Evolutionary conservation across 2,888 invertebrate species (phyloP).

Genomic region (Epinotia bilunana): DNA sequence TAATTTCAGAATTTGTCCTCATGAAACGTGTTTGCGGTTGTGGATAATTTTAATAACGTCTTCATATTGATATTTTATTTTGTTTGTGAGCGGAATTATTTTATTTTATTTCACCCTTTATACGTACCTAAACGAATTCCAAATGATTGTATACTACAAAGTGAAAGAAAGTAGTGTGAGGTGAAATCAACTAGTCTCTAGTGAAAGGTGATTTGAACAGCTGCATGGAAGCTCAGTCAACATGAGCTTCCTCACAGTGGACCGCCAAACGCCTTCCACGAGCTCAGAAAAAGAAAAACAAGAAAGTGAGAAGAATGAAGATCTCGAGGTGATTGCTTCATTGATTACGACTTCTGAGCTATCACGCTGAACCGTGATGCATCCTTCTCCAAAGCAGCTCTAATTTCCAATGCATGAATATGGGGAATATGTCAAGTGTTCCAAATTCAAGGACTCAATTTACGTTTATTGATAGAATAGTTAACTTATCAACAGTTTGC

Average conservation of each 20-base stretch:
- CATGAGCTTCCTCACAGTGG: slow-evolving; percentile 71
- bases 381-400: not conserved
- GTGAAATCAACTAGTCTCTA: too few relatives aligned
- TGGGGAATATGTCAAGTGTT: not conserved
- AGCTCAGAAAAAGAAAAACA: slow-evolving; percentile 57
- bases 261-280: slow-evolving; percentile 59
- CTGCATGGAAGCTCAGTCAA: slow-evolving; percentile 36
- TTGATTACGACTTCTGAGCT: not conserved
- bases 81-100: not conserved
- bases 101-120: not conserved
- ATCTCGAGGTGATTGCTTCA: slow-evolving; percentile 67
- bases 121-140: not conserved
- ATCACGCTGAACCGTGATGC: not conserved
- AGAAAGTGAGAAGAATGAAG: slow-evolving; percentile 63
- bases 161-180: too few relatives aligned
- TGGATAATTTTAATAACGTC: not conserved
- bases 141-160: slow-evolving; percentile 4
- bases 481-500: not conserved
- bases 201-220: slow-evolving; percentile 5
- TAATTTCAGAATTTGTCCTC: too few relatives aligned
- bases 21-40: slow-evolving; percentile 1
- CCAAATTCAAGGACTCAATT: slow-evolving; percentile 1
- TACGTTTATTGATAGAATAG: slow-evolving; percentile 11
- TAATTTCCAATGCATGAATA: not conserved
- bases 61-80: not conserved